phyloP scores from a whole-genome alignment of 2,797 vertebrate genomes.

The Pterois miles region DNA sequence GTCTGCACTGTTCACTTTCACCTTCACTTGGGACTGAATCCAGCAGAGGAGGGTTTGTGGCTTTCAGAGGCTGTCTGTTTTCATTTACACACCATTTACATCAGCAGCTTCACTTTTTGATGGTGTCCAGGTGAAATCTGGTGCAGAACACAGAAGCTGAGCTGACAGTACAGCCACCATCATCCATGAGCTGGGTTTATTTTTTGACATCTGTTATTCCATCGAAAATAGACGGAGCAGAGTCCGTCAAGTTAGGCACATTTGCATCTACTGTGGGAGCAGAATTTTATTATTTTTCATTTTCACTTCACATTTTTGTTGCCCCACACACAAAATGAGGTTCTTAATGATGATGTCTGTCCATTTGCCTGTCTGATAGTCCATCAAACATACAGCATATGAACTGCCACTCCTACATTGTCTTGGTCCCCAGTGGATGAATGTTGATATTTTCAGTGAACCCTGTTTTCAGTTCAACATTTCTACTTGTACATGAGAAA shows the following conservation, averaged over 20 bases:
- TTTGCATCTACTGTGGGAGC: too few species aligned
- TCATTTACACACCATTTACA: conserved; percentile 33
- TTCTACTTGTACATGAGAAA: not conserved
- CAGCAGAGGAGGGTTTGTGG: conserved; percentile 20
- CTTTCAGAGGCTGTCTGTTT: conserved; percentile 43
- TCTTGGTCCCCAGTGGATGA: not conserved
- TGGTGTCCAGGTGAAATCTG: conserved; percentile 38
- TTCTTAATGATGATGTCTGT: not conserved
- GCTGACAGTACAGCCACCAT: not conserved
- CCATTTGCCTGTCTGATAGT: not conserved
- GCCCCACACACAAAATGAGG: too few species aligned
- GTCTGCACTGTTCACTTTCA: conserved; percentile 37
- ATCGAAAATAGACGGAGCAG: not conserved
- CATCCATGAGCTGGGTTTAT: not conserved
- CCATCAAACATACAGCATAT: not conserved
- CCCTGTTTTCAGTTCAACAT: not conserved
- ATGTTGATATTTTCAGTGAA: not conserved
- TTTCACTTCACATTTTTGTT: not conserved
- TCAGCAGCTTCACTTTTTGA: conserved; percentile 16
- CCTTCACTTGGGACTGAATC: conserved; percentile 5
- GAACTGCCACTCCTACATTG: not conserved
- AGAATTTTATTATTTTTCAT: not conserved
- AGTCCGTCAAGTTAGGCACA: not conserved
- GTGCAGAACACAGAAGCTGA: conserved; percentile 29
- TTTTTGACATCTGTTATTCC: not conserved